Evolutionary conservation across 35 echinoderm and acorn worm species (phyloP).

Genomic region (Chiridota heheva): DNA sequence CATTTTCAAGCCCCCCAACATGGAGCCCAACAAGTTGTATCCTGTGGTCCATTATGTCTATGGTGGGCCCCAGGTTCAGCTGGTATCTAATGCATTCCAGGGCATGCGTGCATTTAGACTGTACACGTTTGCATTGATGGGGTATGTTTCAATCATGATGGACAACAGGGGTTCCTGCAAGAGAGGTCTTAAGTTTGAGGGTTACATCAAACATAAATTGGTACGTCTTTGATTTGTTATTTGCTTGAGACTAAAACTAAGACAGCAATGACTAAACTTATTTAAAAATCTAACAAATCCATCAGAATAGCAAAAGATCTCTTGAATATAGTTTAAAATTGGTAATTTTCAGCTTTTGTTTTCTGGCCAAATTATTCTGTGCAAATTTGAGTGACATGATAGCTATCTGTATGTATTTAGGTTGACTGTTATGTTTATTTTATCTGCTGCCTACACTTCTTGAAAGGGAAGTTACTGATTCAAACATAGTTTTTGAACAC

Average conservation of each 20-base stretch:
- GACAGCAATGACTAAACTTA: too few species aligned
- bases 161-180: slow-evolving; percentile 82
- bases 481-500: too few species aligned
- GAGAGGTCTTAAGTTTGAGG: slow-evolving; percentile 93
- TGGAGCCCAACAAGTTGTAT: slow-evolving; percentile 76
- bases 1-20: slow-evolving; percentile 80
- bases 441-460: too few species aligned
- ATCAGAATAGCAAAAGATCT: too few species aligned
- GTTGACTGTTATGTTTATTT: too few species aligned
- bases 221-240: slow-evolving; percentile 29
- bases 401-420: too few species aligned
- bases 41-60: slow-evolving; percentile 96
- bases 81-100: slow-evolving; percentile 91
- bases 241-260: not conserved
- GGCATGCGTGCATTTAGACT: slow-evolving; percentile 80
- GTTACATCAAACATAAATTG: slow-evolving; percentile 80
- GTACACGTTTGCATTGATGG: slow-evolving; percentile 81
- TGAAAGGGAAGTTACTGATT: too few species aligned
- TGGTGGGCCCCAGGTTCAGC: slow-evolving; percentile 96
- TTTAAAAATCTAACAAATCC: too few species aligned
- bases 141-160: slow-evolving; percentile 83
- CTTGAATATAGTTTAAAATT: too few species aligned
- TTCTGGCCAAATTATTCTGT: too few species aligned
- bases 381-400: too few species aligned
- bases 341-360: too few species aligned